These are phyloP conservation scores for Falco punctatus DNA, from an alignment of 2,113 vertebrate species.

Conservation along the genomic window DNA sequence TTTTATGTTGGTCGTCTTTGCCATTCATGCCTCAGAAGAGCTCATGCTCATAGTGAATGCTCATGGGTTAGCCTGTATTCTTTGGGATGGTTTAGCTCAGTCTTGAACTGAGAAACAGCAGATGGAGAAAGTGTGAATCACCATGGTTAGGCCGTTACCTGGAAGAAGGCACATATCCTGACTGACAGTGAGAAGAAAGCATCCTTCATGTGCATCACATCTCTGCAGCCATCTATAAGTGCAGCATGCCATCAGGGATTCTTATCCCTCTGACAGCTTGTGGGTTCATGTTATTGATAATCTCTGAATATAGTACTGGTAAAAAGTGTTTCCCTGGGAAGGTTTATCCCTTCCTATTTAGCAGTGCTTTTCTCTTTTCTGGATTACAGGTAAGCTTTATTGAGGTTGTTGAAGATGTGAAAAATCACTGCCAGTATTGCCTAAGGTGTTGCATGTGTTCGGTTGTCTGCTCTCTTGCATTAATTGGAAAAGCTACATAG, in stretches of 20 bases:
- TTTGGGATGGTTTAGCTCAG: background rate
- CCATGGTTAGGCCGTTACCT: background rate
- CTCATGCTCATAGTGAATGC: background rate
- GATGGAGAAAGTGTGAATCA: background rate
- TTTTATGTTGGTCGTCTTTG: background rate
- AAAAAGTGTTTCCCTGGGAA: background rate
- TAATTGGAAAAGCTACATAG: background rate
- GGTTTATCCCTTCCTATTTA: background rate
- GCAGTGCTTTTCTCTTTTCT: background rate
- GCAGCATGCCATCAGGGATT: background rate
- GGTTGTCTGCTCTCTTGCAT: background rate
- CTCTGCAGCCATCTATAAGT: background rate
- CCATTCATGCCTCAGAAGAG: background rate
- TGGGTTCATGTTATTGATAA: background rate
- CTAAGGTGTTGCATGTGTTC: background rate
- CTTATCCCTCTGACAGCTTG: background rate
- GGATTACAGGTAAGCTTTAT: background rate
- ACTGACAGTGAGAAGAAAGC: background rate
- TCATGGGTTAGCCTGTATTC: background rate
- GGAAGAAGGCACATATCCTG: background rate
- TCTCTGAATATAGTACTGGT: background rate
- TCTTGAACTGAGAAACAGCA: background rate
- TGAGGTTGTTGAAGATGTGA: background rate
- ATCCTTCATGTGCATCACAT: background rate
- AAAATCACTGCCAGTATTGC: background rate